Evolutionary conservation across 2,113 vertebrate species (phyloP).

Genomic region (Alexandromys fortis): DNA sequence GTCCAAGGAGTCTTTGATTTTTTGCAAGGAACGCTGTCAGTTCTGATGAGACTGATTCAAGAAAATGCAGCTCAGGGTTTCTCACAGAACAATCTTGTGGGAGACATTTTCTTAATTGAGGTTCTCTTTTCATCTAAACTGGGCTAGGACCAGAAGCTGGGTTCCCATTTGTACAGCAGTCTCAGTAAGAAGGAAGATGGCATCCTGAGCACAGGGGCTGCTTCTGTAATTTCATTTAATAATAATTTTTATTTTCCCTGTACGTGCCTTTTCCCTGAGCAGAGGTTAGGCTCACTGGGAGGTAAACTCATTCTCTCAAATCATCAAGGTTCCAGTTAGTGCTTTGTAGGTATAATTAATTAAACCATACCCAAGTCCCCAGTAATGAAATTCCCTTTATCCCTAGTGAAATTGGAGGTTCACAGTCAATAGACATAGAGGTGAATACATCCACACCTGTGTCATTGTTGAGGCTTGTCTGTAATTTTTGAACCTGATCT

Average conservation of each 20-base stretch:
- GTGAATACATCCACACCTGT: not conserved
- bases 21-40: not conserved
- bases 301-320: slow-evolving; percentile 70
- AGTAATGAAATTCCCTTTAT: slow-evolving; percentile 61
- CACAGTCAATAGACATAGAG: not conserved
- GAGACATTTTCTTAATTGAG: not conserved
- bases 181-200: not conserved
- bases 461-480: not conserved
- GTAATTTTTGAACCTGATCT: not conserved
- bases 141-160: not conserved
- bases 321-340: slow-evolving; percentile 75
- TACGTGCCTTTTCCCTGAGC: slow-evolving; percentile 64
- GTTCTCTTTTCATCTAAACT: not conserved
- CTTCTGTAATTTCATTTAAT: slow-evolving; percentile 69
- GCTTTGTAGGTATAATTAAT: slow-evolving; percentile 72
- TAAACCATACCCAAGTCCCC: slow-evolving; percentile 69
- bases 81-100: not conserved
- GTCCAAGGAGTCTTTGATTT: not conserved
- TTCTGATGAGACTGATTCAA: not conserved
- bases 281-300: slow-evolving; percentile 68
- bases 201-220: not conserved
- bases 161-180: not conserved
- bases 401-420: slow-evolving; percentile 42
- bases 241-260: slow-evolving; percentile 68
- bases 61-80: not conserved